Conservation (phyloP, 2,797 vertebrate species). For the Phalloptychus januarius region DNA sequence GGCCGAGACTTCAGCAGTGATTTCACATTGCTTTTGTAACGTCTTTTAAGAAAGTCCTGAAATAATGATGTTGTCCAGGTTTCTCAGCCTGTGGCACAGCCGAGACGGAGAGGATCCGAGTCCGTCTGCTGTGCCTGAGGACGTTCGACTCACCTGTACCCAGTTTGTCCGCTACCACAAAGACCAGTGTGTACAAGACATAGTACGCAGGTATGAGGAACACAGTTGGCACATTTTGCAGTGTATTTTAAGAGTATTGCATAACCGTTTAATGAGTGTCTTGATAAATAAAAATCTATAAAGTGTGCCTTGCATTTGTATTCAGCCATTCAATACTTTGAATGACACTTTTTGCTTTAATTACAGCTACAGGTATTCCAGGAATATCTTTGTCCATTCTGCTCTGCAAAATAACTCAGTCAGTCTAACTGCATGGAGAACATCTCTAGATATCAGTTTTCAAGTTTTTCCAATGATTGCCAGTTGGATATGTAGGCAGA, state of each 20-base stretch:
- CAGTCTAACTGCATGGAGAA: not conserved
- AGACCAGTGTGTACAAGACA: slow-evolving; percentile 91
- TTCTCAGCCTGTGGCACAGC: slow-evolving; percentile 87
- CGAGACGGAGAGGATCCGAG: slow-evolving; percentile 66
- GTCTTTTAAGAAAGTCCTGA: not conserved
- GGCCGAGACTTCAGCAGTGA: not conserved
- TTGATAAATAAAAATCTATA: not conserved
- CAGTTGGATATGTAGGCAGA: not conserved
- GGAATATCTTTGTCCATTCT: not conserved
- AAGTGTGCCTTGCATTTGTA: not conserved
- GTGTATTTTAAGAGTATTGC: not conserved
- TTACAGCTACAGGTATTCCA: not conserved
- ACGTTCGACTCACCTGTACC: slow-evolving; percentile 94
- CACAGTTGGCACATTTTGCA: not conserved
- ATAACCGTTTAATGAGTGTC: not conserved
- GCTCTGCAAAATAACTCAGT: not conserved
- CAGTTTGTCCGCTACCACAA: slow-evolving; percentile 96
- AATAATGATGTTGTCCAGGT: slow-evolving; percentile 68
- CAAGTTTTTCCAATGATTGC: not conserved
- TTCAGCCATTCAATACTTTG: not conserved
- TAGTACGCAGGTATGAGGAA: slow-evolving; percentile 87
- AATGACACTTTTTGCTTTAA: not conserved
- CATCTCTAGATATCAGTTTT: not conserved
- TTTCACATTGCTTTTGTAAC: not conserved
- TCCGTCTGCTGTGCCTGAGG: slow-evolving; percentile 84